Conservation (phyloP, 2,888 invertebrate genomes). For the Dinocampus coccinellae region DNA sequence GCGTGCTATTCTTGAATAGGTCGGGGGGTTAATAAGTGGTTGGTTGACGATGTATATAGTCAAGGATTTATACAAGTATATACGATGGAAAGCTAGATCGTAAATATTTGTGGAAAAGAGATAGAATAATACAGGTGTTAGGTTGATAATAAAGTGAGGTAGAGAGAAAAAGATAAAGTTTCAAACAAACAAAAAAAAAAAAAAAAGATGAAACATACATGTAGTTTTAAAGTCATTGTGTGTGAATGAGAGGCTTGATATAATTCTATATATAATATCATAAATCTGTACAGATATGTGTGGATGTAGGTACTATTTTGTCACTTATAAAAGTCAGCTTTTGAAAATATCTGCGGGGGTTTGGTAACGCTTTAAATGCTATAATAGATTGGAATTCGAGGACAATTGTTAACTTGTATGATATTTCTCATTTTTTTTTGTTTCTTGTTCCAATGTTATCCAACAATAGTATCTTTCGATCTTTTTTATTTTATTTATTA, state of each 20-base stretch:
- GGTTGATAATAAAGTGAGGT: background rate
- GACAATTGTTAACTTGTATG: background rate
- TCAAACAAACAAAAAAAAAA: too few relatives aligned
- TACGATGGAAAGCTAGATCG: constrained; percentile 19
- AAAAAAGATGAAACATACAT: background rate
- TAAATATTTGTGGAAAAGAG: constrained; percentile 23
- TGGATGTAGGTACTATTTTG: constrained; percentile 7
- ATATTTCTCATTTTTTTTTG: background rate
- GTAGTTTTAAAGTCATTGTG: constrained; percentile 10
- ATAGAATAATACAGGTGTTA: constrained; percentile 20
- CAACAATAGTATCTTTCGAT: constrained; percentile 26
- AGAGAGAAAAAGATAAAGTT: background rate
- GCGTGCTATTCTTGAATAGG: constrained; percentile 15
- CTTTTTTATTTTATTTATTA: background rate
- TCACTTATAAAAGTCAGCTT: background rate
- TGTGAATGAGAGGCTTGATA: background rate
- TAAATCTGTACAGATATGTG: too few relatives aligned
- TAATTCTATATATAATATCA: background rate
- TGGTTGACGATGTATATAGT: constrained; percentile 35
- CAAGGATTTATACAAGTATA: constrained; percentile 12
- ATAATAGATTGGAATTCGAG: background rate
- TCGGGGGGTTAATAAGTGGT: constrained; percentile 35
- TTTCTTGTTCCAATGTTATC: background rate
- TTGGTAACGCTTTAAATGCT: background rate
- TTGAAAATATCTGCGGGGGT: background rate